phyloP scores from a whole-genome alignment of 2,888 invertebrate genomes.

The Hipparchia sbordonii region DNA sequence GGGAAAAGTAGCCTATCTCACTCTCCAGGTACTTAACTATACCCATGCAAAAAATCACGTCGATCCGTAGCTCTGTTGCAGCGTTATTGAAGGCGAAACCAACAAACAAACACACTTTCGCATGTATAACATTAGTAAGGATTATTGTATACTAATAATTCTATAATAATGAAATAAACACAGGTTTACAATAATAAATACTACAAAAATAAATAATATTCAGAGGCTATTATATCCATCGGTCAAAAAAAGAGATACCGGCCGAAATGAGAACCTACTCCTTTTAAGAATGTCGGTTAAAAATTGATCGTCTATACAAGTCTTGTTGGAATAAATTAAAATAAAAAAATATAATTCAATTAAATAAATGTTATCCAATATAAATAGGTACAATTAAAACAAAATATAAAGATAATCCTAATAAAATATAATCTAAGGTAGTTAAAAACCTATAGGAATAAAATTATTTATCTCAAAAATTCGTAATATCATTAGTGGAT shows the following conservation, averaged over 20 bases:
- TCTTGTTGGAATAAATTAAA: not conserved
- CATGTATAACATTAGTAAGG: no score
- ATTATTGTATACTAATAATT: no score
- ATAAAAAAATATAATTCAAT: not conserved
- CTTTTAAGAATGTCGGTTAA: not conserved
- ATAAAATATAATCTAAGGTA: not conserved
- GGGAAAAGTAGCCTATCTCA: no score
- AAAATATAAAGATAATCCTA: not conserved
- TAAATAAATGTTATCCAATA: conserved; percentile 9
- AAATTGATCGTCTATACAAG: not conserved
- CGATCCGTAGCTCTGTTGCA: no score
- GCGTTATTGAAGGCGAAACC: no score
- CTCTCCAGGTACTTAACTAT: no score
- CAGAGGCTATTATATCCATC: no score
- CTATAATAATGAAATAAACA: not conserved
- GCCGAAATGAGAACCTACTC: no score
- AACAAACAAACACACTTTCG: no score
- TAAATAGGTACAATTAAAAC: not conserved
- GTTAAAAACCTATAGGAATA: not conserved
- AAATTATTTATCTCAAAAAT: conserved; percentile 9
- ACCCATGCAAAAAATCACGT: no score
- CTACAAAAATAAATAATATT: not conserved
- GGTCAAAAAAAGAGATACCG: not conserved
- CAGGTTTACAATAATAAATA: conserved; percentile 7
- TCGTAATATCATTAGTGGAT: conserved; percentile 26